Percentiles rank a stretch among this genome's conserved stretches.
These are phyloP conservation scores for Athetis lepigone DNA, from an alignment of 2,888 invertebrate species.

Conservation along the genomic window DNA sequence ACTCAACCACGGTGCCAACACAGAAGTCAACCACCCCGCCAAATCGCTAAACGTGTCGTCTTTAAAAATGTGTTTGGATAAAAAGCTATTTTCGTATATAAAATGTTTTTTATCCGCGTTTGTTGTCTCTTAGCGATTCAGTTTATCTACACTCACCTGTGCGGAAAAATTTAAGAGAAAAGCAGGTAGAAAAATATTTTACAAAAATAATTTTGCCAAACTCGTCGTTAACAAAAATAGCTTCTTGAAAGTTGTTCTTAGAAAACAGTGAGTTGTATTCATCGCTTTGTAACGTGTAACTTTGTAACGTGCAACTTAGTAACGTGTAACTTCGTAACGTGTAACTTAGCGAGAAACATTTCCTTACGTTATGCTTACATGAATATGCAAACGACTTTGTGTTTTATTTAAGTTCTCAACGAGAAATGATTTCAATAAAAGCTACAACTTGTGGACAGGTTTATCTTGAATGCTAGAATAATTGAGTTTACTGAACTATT, in stretches of 20 bases:
- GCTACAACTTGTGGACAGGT: constrained; percentile 7
- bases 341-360: constrained; percentile 21
- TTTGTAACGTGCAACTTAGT: constrained; percentile 11
- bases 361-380: constrained; percentile 2
- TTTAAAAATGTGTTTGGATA: constrained; percentile 8
- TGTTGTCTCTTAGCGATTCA: neutral
- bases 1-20: too few species aligned
- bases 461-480: neutral
- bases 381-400: constrained; percentile 32
- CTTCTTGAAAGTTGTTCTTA: constrained; percentile 10
- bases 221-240: constrained; percentile 2
- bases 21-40: too few species aligned
- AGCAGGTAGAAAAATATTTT: constrained; percentile 7
- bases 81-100: neutral
- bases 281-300: constrained; percentile 2
- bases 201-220: constrained; percentile 9
- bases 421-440: constrained; percentile 18
- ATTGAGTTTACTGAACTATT: neutral
- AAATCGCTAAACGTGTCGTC: too few species aligned
- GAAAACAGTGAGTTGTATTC: constrained; percentile 10
- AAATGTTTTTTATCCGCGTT: neutral
- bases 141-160: constrained; percentile 1
- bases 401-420: constrained; percentile 16
- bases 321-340: constrained; percentile 4
- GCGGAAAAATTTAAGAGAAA: neutral